Evolutionary conservation across 2,113 vertebrate species (phyloP), one percentile per base, ranked within the genome.

Genomic region (Poeciliopsis turrubarensis): DNA sequence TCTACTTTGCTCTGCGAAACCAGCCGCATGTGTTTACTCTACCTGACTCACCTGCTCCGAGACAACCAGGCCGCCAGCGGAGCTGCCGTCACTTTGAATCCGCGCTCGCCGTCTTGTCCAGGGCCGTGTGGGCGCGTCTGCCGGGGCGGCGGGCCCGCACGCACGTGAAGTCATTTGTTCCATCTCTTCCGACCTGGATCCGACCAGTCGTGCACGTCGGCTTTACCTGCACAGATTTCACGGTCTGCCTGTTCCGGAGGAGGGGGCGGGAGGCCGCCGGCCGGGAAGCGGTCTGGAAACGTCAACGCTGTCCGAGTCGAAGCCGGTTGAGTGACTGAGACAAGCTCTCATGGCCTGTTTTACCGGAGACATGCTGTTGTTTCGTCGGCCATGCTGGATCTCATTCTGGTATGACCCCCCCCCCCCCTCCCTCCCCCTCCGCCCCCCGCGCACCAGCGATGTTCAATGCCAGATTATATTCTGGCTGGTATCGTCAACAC

Each of bases 1-100:
- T 67, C 60, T 82, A 54, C 68, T 65, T 73, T 79, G 69, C 80
- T 86, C 76, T 60, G 75, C 82, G 78, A 84, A 84, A 91, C 89
- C 91, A 91, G 90, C 79, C 84, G 75, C 71, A 84, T 80, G 66
- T 89, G 75, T 88, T 89, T 90, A 90, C 80, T 80, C 73, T 88
- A 91, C 92, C 93, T 90, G 91, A 89, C 87, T 93, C 80, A 93
- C 93, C 92, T 93, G 92, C 91, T 92, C 67, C 82, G 81, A 87
- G 87, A 92, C 34, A 82, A 85, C 62, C 89, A 80, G 74, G 71
- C 81, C 73, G 87, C 80, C 82, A 76, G 85, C 72, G 71, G 74
- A 66, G 34, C 64, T 68, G 67, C 76, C 39, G 60, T 91, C 88
- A 72, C 80, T 77, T 89, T 70, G 68, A 34, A 84, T 93, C 47